Conservation (phyloP, 2,888 invertebrate genomes). For the Dolichopus griseipennis region DNA sequence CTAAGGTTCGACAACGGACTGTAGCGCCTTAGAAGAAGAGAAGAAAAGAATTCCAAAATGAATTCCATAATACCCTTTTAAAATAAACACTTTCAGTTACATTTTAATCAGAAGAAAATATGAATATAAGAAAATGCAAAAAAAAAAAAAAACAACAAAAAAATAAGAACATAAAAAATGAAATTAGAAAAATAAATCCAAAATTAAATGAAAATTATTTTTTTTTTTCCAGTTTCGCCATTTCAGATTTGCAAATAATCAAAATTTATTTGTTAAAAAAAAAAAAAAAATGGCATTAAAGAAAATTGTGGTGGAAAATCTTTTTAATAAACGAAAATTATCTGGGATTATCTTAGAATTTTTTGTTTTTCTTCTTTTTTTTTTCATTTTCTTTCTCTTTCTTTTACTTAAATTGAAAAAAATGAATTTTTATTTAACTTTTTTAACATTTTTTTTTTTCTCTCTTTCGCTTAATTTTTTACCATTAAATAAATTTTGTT, state of each 20-base stretch:
- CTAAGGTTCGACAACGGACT: too few species aligned
- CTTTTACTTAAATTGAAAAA: background rate
- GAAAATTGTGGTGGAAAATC: background rate
- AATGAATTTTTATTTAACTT: background rate
- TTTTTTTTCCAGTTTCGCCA: background rate
- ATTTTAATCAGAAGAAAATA: too few species aligned
- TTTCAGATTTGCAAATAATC: background rate
- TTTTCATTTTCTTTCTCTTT: background rate
- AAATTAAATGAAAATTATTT: background rate
- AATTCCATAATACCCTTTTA: too few species aligned
- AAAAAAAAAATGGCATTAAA: too few species aligned
- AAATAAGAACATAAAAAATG: background rate
- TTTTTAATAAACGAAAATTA: conserved; percentile 6
- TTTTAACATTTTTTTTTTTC: background rate
- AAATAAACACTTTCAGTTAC: too few species aligned
- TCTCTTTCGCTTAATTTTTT: too few species aligned
- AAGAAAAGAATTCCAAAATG: too few species aligned
- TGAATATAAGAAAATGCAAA: too few species aligned
- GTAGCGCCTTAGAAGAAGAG: too few species aligned
- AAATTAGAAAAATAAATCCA: background rate
- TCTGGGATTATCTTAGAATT: background rate
- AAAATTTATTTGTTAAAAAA: background rate
- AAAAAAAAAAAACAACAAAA: background rate
- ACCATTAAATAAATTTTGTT: too few species aligned
- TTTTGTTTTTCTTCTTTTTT: background rate